Conservation (phyloP, 2,888 invertebrate genomes). For the Timandra comae region DNA sequence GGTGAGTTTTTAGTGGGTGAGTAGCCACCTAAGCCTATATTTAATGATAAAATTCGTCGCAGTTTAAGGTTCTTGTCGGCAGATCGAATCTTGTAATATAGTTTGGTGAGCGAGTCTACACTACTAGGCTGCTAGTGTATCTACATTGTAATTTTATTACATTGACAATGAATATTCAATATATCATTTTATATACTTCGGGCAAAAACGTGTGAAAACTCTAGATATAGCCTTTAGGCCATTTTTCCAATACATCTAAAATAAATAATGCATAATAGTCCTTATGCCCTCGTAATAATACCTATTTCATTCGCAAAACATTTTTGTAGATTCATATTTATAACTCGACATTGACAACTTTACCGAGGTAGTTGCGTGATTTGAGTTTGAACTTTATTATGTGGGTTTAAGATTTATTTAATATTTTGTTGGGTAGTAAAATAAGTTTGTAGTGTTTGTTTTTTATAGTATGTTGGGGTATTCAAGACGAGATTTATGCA, state of each 20-base stretch:
- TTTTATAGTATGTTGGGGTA: conserved; percentile 33
- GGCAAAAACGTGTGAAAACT: conserved; percentile 19
- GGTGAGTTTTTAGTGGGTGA: too few relatives aligned
- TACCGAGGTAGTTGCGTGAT: conserved; percentile 8
- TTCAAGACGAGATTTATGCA: conserved; percentile 34
- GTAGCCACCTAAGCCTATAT: too few relatives aligned
- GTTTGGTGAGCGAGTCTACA: too few relatives aligned
- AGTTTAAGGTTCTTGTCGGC: too few relatives aligned
- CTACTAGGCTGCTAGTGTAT: conserved; percentile 1
- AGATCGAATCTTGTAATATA: too few relatives aligned
- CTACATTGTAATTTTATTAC: background rate
- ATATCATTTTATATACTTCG: conserved; percentile 5
- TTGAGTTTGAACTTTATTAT: conserved; percentile 4
- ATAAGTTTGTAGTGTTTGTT: conserved; percentile 20
- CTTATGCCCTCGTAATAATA: conserved; percentile 19
- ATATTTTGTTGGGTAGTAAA: background rate
- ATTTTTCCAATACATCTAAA: conserved; percentile 10
- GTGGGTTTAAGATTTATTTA: conserved; percentile 7
- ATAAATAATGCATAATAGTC: conserved; percentile 15
- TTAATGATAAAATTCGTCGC: too few relatives aligned
- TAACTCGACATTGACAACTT: conserved; percentile 24
- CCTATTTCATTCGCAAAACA: conserved; percentile 19
- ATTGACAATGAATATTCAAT: background rate
- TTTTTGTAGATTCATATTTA: conserved; percentile 32
- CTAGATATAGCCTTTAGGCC: conserved; percentile 18